A percentile compares a stretch with the other conserved stretches of the same genome.
Conservation (phyloP, 2,797 vertebrate species). For the Argentina silus region DNA sequence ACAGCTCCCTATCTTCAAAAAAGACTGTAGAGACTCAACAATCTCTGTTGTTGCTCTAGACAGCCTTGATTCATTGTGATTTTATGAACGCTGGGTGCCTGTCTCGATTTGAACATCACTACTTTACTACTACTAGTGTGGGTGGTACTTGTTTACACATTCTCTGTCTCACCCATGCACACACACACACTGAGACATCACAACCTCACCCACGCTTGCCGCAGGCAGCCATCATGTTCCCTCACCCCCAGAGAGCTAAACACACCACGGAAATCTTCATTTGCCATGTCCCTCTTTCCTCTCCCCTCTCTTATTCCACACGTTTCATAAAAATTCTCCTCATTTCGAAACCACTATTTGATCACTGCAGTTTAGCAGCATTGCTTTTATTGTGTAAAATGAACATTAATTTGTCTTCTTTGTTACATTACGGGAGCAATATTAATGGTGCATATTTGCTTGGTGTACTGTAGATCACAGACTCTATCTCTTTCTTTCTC, state of each 20-base stretch:
- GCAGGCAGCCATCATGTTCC: constrained; percentile 28
- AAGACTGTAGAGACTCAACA: no score
- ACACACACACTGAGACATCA: background rate
- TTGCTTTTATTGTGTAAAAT: background rate
- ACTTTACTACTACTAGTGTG: background rate
- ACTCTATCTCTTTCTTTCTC: constrained; percentile 1
- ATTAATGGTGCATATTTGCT: background rate
- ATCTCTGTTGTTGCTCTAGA: no score
- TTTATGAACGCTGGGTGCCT: no score
- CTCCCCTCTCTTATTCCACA: background rate
- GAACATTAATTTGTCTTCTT: background rate
- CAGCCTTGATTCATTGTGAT: no score
- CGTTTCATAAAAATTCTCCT: background rate
- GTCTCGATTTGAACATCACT: no score
- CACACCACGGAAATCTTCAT: constrained; percentile 12
- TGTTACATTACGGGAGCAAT: no score
- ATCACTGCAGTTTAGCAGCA: constrained; percentile 1
- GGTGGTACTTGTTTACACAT: background rate
- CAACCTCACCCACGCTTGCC: constrained; percentile 22
- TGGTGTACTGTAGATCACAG: background rate
- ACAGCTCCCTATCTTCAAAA: no score
- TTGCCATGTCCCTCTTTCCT: background rate
- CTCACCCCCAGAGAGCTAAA: constrained; percentile 9
- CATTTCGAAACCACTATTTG: background rate
- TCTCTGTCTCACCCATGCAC: constrained; percentile 4